Base-by-base conservation (phyloP, 1,140 invertebrate genomes). In the Procambarus virginalis region DNA sequence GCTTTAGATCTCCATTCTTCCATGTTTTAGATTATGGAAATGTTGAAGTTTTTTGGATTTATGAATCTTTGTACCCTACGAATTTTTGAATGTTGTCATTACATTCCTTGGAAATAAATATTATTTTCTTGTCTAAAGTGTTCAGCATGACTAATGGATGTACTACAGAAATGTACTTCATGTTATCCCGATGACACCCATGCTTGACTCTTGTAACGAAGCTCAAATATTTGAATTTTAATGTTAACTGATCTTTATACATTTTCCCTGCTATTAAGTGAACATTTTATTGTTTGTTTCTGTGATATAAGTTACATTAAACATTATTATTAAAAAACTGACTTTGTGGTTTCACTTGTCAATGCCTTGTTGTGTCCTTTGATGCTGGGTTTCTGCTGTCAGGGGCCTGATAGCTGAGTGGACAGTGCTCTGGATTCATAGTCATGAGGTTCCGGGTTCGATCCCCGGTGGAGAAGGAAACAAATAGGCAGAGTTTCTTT, bases 301-400 rank as follows among this genome's bases (percentile, higher is more conserved):
- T 89, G 87, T 89, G 87, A 89, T 89, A 89, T 89, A 89, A 89
- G 87, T 89, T 89, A 89, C 87, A 89, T 89, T 89, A 89, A 89
- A 89, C 76, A 89, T 89, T 84, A 87, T 87, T 87, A 89, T 82
- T 89, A 89, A 84, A 89, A 89, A 89, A 89, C 70, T 84, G 87
- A 84, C 17, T 82, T 68, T 45, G 60, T 82, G 22, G 80, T 82
- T 82, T 82, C 58, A 82, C 68, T 82, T 34, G 68, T 64, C 34
- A 20, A 68, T 14, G 17, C 79, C 4, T 64, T 64, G 20, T 64
- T 5, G 12, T 64, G 12, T 17, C 20, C 4, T 17, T 6, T 17
- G 14, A 20, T 64, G 60, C 17, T 64, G 60, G 20, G 51, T 55
- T 2, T 34, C 34, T 34, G 34, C 34, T 34, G 34, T 34, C 34